Evolutionary conservation across 2,797 vertebrate species (phyloP), one percentile per base, ranked within the genome.

Genomic region (Dromococcyx pavoninus): DNA sequence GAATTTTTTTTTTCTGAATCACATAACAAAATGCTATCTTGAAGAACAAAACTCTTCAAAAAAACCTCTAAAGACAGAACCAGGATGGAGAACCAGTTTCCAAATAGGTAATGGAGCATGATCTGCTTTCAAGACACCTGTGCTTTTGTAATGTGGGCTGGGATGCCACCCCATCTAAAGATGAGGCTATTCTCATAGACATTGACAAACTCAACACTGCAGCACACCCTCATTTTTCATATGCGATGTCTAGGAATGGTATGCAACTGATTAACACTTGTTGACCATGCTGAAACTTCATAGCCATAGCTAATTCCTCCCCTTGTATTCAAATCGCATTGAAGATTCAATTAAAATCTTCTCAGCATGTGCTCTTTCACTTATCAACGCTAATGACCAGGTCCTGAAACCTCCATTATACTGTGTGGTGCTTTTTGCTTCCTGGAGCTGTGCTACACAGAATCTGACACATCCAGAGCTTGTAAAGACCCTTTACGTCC

Each of bases 331-430:
- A 56, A 79, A 58, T 37, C 50, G 82, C 82, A 85, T 71, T 91
- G 32, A 81, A 69, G 54, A 74, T 71, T 91, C 81, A 94, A 70
- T 92, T 95, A 93, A 94, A 96, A 82, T 92, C 61, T 74, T 58
- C 48, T 86, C 70, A 53, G 17, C 43, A 66, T 88, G 80, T 81
- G 37, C 32, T 48, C 41, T 60, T 91, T 95, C 85, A 57, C 82
- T 73, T 69, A 91, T 82, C 79, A 76, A 15, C 3, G 39, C 27
- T 73, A 87, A 90, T 73, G 88, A 60, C 62, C 54, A 62, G 50
- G 60, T 84, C 65, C 60, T 32, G 17, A 79, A 74, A 41, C 10
- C 54, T 69, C 58, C 64, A 23, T 88, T 90, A 71, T n/a, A 24
- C n/a, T 60, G 9, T 35, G 33, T 19, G 60, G 37, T 53, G 50